Conservation (phyloP, 2,888 invertebrate genomes). For the Lamproptera curius region DNA sequence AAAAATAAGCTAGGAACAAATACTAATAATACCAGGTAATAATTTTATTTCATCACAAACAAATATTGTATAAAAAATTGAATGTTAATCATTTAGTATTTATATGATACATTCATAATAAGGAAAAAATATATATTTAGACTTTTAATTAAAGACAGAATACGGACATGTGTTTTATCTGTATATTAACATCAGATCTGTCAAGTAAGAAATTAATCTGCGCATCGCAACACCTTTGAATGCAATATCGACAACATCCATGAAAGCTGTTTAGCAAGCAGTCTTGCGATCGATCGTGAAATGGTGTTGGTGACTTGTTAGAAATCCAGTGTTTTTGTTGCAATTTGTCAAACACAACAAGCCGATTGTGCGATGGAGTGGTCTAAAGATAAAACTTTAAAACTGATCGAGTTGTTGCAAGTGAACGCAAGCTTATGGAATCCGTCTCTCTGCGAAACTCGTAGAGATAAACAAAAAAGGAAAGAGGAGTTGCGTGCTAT, state of each 20-base stretch:
- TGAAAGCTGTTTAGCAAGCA: constrained; percentile 35
- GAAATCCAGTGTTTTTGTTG: constrained; percentile 40
- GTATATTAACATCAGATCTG: constrained; percentile 27
- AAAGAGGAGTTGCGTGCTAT: constrained; percentile 63
- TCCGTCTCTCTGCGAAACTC: constrained; percentile 59
- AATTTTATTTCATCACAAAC: no score
- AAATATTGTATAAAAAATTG: no score
- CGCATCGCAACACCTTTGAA: constrained; percentile 21
- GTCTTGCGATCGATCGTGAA: constrained; percentile 49
- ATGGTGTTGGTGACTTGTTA: constrained; percentile 26
- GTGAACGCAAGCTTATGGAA: constrained; percentile 64
- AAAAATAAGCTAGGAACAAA: no score
- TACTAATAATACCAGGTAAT: no score
- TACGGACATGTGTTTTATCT: no score
- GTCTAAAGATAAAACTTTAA: constrained; percentile 69
- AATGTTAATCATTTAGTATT: no score
- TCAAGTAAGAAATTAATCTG: constrained; percentile 30
- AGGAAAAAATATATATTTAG: background rate
- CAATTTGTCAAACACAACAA: constrained; percentile 27
- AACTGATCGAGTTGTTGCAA: constrained; percentile 66
- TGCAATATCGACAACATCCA: constrained; percentile 16
- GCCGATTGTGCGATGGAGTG: constrained; percentile 58
- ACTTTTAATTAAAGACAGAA: background rate
- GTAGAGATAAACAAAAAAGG: constrained; percentile 66
- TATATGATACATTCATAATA: background rate